Evolutionary conservation across 2,797 vertebrate species (phyloP).

Genomic region (Danio aesculapii): DNA sequence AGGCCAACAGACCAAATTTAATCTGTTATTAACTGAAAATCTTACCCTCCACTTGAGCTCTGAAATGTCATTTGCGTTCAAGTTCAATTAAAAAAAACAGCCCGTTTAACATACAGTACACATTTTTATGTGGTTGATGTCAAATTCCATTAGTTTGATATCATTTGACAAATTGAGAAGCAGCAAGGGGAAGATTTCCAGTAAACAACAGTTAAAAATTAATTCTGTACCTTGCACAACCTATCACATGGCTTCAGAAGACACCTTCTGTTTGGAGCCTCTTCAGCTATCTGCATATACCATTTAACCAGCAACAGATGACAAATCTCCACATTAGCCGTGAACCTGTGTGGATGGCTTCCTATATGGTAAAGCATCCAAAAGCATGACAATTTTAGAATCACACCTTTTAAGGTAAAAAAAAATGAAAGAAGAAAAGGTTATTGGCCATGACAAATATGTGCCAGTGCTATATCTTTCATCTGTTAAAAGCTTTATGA

Average conservation of each 20-base stretch:
- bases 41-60: background rate
- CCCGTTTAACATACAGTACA: background rate
- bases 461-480: background rate
- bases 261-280: slow-evolving; percentile 30
- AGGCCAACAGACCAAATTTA: background rate
- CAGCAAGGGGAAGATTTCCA: background rate
- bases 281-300: slow-evolving; percentile 21
- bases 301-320: slow-evolving; percentile 41
- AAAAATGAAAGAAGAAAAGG: background rate
- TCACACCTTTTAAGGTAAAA: background rate
- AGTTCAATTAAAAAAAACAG: background rate
- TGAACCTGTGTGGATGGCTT: background rate
- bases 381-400: background rate
- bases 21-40: background rate
- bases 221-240: background rate
- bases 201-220: background rate
- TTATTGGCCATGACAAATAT: background rate
- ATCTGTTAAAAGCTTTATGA: background rate
- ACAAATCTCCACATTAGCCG: slow-evolving; percentile 40
- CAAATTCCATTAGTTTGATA: background rate
- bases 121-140: background rate
- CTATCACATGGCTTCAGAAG: slow-evolving; percentile 9
- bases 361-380: slow-evolving; percentile 4
- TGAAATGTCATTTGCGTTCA: background rate
- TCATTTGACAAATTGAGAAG: background rate